Conservation (phyloP, 2,888 invertebrate species). For the Julus scanicus region DNA sequence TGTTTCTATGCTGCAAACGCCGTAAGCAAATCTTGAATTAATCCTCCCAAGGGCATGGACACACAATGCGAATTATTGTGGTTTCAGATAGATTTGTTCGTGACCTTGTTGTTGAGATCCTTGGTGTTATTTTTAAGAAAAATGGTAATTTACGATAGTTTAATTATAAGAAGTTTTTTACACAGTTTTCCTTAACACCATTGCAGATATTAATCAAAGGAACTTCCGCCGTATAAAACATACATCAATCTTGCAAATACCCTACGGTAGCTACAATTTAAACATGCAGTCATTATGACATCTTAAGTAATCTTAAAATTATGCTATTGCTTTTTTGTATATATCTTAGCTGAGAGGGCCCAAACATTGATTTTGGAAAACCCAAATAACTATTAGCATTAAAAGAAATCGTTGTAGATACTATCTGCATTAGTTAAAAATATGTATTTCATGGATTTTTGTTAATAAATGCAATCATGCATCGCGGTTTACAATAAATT, state of each 20-base stretch:
- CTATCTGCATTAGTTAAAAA: too few relatives aligned
- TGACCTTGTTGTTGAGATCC: background rate
- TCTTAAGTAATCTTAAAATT: too few relatives aligned
- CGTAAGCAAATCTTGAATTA: background rate
- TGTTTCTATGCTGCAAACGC: background rate
- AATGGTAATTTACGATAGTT: background rate
- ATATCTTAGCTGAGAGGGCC: too few relatives aligned
- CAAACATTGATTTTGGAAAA: too few relatives aligned
- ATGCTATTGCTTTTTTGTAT: too few relatives aligned
- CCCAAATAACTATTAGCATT: too few relatives aligned
- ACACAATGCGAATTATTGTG: background rate
- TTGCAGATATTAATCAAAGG: background rate
- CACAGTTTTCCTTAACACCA: background rate
- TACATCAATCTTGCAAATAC: background rate
- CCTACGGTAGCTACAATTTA: background rate
- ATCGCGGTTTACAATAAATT: background rate
- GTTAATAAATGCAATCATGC: background rate
- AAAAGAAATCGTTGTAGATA: too few relatives aligned
- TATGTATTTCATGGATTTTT: background rate
- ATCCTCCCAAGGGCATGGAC: background rate
- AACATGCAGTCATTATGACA: background rate
- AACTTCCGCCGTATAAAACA: too few relatives aligned
- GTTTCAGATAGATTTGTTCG: background rate
- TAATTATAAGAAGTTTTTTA: background rate
- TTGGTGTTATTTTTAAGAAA: background rate